Conservation (phyloP, 2,888 invertebrate genomes). For the Orchesellides sinensis region DNA sequence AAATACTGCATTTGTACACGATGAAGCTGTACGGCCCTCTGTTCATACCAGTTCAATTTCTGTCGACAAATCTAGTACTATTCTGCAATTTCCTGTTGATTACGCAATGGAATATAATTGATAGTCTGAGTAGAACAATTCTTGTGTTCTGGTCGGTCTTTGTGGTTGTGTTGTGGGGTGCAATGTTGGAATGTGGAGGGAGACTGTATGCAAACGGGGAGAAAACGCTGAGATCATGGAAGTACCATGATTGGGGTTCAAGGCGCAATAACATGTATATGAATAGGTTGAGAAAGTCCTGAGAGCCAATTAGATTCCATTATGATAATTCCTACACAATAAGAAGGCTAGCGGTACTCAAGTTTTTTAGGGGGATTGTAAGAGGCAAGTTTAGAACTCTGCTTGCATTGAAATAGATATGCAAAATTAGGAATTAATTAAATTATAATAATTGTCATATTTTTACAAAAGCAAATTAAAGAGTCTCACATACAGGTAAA, state of each 20-base stretch:
- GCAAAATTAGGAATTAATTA: no score
- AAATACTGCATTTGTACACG: no score
- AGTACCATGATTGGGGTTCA: slow-evolving; percentile 16
- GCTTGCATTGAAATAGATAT: background rate
- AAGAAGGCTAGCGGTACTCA: slow-evolving; percentile 10
- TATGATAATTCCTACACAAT: slow-evolving; percentile 15
- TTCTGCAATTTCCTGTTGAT: slow-evolving; percentile 42
- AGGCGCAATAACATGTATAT: slow-evolving; percentile 9
- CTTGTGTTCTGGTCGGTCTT: background rate
- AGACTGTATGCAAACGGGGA: slow-evolving; percentile 1
- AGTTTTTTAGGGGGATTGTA: slow-evolving; percentile 2
- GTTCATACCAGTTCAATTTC: no score
- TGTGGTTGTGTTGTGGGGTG: background rate
- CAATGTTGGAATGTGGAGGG: slow-evolving; percentile 8
- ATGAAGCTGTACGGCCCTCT: no score
- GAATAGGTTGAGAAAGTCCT: slow-evolving; percentile 16
- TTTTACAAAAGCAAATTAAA: no score
- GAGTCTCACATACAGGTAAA: no score
- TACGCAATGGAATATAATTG: slow-evolving; percentile 3
- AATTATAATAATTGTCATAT: no score
- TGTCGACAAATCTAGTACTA: no score
- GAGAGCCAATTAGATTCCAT: background rate
- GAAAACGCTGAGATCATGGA: slow-evolving; percentile 21
- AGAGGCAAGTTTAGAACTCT: slow-evolving; percentile 36
- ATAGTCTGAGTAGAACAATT: background rate